Base-by-base conservation (phyloP, 1,140 invertebrate species). In the Microplitis demolitor region DNA sequence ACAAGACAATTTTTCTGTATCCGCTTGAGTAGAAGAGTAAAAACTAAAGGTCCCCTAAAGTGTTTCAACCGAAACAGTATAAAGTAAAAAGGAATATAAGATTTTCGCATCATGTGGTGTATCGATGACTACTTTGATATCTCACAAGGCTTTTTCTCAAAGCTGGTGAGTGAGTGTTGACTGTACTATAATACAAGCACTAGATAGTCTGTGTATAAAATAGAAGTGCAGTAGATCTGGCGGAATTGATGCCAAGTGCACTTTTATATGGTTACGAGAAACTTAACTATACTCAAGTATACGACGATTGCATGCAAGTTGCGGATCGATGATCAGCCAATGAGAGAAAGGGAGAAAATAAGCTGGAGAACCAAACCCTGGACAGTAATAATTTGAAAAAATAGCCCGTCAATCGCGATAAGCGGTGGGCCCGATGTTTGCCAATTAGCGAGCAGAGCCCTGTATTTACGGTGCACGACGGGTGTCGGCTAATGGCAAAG, bases 351-450 rank as follows among this genome's bases (percentile, higher is more conserved):
- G 69, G 62, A 67, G 54, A 74, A 71, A 69, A 58, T 51, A 75
- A 69, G 67, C 14, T n/a, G 61, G 37, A 11, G 72, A 66, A 69
- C 71, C 76, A 53, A 61, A 33, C 51, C 11, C 39, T 56, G 70
- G 70, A 74, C 76, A 74, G 68, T 74, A 71, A 74, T 74, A 77
- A 81, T 81, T 81, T 80, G 79, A 77, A 82, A 80, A 80, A 82
- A 82, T 82, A 74, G 73, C 62, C 64, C 70, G 72, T 71, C 78
- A 78, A 82, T 82, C 80, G 75, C 76, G 80, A 82, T 82, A 80
- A 82, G 79, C 72, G 66, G 39, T 62, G 62, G 56, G 68, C 71
- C 74, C 80, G 77, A 81, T 82, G 80, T 82, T 82, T 81, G 79
- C 80, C 79, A 82, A 82, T 82, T 82, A 82, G 80, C 77, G 76